Base-by-base conservation (phyloP, 2,797 vertebrate genomes). In the Otolemur crassicaudatus region DNA sequence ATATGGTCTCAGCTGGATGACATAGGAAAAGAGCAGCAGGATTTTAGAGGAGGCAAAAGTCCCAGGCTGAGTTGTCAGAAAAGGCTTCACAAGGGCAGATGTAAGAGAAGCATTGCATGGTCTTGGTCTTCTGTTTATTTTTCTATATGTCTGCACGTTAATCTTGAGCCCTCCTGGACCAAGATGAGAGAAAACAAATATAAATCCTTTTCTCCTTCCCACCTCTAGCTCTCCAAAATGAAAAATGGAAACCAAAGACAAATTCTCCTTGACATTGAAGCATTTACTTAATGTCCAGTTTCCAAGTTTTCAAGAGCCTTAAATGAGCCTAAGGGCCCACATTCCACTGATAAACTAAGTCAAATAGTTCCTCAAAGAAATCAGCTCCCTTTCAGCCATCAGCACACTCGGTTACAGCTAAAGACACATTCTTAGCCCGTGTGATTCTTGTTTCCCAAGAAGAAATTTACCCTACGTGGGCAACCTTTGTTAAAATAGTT, bases 391-490 rank as follows among this genome's bases (percentile, higher is more conserved):
- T 76, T 58, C 34, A 82, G 93, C 98, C 96, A 49, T 40, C 43
- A n/a, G 58, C 63, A 16, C 6, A 1, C 13, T 27, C 76, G 34
- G 13, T 37, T 53, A 46, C 3, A 25, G 80, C 93, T 94, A 96
- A 97, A 97, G 86, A 96, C 82, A 95, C 20, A 37, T 23, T 29
- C 31, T 23, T 29, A 81, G 53, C 76, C 49, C 22, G 2, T 27
- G 40, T 89, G 93, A 95, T 95, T 96, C 60, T 58, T 77, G 17
- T 72, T 67, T 90, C 61, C 70, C 69, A 77, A 67, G 90, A 96
- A 90, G 34, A 70, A 75, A 91, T 27, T 23, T 75, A 82, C 49
- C 37, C 65, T 79, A 11, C n/a, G n/a, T 4, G 4, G n/a, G n/a
- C 40, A 72, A 34, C 10, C 4, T 92, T 75, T 94, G 70, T 58